phyloP scores from a whole-genome alignment of 2,888 invertebrate species.

The Drosophila macrothrix region DNA sequence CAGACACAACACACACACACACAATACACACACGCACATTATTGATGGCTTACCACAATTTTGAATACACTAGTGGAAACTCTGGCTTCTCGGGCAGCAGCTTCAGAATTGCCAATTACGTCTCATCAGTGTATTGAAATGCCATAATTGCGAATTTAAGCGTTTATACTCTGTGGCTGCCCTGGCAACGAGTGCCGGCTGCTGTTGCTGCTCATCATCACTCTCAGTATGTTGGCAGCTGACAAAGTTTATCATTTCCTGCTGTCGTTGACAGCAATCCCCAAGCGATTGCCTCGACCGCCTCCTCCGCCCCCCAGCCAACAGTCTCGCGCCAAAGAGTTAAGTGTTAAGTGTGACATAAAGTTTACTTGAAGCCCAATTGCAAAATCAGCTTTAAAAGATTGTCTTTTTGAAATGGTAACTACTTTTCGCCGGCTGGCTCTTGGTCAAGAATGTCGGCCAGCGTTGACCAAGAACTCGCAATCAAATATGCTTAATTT shows the following conservation, averaged over 20 bases:
- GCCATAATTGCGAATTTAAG: constrained; percentile 74
- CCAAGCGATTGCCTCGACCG: not conserved
- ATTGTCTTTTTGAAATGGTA: constrained; percentile 33
- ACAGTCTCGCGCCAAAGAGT: constrained; percentile 33
- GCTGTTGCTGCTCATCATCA: constrained; percentile 38
- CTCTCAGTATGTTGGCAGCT: constrained; percentile 32
- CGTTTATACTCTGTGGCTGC: constrained; percentile 41
- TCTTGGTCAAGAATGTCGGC: constrained; percentile 13
- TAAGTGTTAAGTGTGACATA: constrained; percentile 47
- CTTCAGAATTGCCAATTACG: constrained; percentile 61
- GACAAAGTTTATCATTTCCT: constrained; percentile 54
- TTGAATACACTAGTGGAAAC: constrained; percentile 31
- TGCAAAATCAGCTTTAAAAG: constrained; percentile 52
- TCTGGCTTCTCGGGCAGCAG: constrained; percentile 24
- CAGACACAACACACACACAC: not conserved
- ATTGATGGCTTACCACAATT: constrained; percentile 52
- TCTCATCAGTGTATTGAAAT: constrained; percentile 68
- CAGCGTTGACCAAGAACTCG: not conserved
- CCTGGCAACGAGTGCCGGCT: constrained; percentile 9
- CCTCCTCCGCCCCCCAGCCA: constrained; percentile 1
- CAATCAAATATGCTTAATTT: constrained; percentile 63
- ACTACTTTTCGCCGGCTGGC: not conserved
- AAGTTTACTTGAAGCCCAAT: constrained; percentile 40
- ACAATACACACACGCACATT: constrained; percentile 14
- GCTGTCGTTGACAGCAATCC: constrained; percentile 24